Base-by-base conservation (phyloP, 2,113 vertebrate genomes). In the Dermatemys mawii region DNA sequence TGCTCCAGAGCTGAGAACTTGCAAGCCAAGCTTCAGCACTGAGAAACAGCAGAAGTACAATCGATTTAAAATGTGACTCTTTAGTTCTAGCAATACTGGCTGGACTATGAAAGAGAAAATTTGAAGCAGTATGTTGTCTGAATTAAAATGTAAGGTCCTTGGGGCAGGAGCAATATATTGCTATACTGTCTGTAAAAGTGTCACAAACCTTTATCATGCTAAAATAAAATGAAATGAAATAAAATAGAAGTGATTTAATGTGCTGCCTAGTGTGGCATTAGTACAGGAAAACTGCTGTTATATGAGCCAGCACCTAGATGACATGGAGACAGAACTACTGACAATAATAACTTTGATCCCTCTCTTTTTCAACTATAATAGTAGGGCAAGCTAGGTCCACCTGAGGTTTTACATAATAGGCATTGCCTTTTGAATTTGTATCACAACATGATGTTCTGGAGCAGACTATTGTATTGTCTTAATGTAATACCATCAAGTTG, bases 31-130 rank as follows among this genome's bases (percentile, higher is more conserved):
- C 73, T 92, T 88, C 78, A 8, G 35, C 53, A 76, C 73, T 38
- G 81, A 57, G 48, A 21, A 60, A 6, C 14, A 85, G 75, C 22
- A 93, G 48, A 63, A 89, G 86, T 82, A 84, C 38, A 67, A 90
- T 48, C 26, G 44, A 46, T 38, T 38, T 49, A 75, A 92, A 95
- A 91, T 12, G 26, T 0, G 2, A 90, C 50, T 63, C 85, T 91
- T 91, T 63, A 82, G 12, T 57, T 76, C 85, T 79, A 13, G 26
- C 32, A 89, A 44, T n/a, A 85, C 12, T 32, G 63, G 54, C 0
- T 24, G 22, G n/a, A 87, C 1, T 0, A 6, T 38, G 26, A 76
- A 92, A 84, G 78, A 51, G 53, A 86, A 86, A 84, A 86, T 16
- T 13, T 54, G n/a, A 13, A 14, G 29, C 0, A 79, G 13, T 10